Percentiles rank a stretch among this genome's conserved stretches.
These are phyloP conservation scores for Carterocephalus palaemon DNA, from an alignment of 2,888 invertebrate species.

Conservation along the genomic window DNA sequence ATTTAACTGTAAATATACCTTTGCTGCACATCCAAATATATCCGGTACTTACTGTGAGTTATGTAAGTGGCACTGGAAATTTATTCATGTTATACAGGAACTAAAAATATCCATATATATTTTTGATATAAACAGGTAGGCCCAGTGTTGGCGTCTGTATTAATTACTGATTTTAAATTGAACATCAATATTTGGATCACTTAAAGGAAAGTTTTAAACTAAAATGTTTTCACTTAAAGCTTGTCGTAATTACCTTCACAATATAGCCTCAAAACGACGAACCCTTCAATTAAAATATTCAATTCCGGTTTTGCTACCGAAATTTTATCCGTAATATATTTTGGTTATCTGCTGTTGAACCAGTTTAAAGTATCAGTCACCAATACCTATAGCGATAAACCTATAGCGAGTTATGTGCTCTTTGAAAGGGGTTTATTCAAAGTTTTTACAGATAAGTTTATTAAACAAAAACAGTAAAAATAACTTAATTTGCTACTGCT, in stretches of 20 bases:
- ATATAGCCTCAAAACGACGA: conserved; percentile 47
- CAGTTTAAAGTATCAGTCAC: conserved; percentile 22
- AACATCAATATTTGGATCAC: conserved; percentile 68
- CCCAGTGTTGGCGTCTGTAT: background rate
- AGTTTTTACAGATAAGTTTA: no score
- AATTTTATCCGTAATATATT: conserved; percentile 42
- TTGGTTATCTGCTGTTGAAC: conserved; percentile 54
- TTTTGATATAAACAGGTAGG: background rate
- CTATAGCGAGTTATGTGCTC: background rate
- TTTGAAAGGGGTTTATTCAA: no score
- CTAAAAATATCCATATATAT: no score
- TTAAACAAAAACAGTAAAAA: no score
- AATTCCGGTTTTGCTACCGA: conserved; percentile 54
- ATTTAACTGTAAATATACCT: no score
- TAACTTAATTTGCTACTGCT: no score
- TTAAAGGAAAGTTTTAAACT: conserved; percentile 61
- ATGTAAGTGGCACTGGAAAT: no score
- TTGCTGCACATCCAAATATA: no score
- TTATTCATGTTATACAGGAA: background rate
- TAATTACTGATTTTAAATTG: conserved; percentile 35
- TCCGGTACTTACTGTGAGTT: no score
- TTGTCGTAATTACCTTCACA: conserved; percentile 63
- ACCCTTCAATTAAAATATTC: conserved; percentile 66
- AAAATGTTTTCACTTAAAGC: conserved; percentile 66
- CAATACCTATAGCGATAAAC: no score